Evolutionary conservation across 2,888 invertebrate genomes (phyloP).

Genomic region (Nymphalis urticae): DNA sequence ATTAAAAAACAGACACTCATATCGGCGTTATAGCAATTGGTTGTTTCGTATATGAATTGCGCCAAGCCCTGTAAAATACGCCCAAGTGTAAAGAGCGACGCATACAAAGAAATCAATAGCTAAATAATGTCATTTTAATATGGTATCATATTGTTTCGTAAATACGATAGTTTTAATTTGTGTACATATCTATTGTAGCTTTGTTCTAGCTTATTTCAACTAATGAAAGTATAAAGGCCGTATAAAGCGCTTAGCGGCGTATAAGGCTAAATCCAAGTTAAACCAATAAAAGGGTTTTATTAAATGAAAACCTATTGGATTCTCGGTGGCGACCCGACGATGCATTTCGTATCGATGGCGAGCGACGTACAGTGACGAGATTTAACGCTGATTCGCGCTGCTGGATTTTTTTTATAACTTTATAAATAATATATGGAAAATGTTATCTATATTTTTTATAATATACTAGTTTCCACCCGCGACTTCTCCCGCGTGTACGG

Average conservation of each 20-base stretch:
- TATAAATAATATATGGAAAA: not conserved
- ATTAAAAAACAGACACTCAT: constrained; percentile 35
- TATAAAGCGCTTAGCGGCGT: constrained; percentile 43
- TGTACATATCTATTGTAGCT: constrained; percentile 25
- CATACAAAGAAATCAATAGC: constrained; percentile 27
- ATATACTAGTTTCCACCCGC: too few relatives aligned
- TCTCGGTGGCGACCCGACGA: constrained; percentile 58
- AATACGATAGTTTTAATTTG: constrained; percentile 4
- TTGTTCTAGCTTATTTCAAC: constrained; percentile 31
- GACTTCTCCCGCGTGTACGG: too few relatives aligned
- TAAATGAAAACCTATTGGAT: constrained; percentile 79
- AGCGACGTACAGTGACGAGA: constrained; percentile 46
- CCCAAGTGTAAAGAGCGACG: constrained; percentile 38
- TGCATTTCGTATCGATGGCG: constrained; percentile 61
- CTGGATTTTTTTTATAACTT: not conserved
- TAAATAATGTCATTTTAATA: constrained; percentile 14
- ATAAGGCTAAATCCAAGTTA: constrained; percentile 69
- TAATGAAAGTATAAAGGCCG: constrained; percentile 39
- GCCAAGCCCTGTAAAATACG: constrained; percentile 36
- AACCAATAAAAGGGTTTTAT: constrained; percentile 79
- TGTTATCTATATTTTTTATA: too few relatives aligned
- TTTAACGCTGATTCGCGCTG: constrained; percentile 35
- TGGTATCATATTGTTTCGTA: not conserved
- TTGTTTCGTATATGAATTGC: constrained; percentile 36
- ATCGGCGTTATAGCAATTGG: constrained; percentile 31